Conservation (phyloP, 2,888 invertebrate species). For the Conomelus anceps region DNA sequence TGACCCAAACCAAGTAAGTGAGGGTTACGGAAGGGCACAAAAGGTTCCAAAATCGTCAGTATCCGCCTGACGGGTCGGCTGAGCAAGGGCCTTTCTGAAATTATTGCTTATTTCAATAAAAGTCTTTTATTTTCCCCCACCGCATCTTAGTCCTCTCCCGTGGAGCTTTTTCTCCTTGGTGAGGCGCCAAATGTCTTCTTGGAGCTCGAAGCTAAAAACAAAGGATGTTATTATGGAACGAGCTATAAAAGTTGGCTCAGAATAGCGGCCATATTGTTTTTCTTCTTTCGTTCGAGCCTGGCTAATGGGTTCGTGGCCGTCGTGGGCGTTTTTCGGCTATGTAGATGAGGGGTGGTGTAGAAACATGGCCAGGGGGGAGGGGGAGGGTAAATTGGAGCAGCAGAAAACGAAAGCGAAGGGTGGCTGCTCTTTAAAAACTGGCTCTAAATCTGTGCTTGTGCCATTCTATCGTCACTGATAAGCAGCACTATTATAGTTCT, state of each 20-base stretch:
- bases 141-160: not conserved
- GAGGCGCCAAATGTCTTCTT: slow-evolving; percentile 7
- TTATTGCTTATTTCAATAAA: slow-evolving; percentile 10
- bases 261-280: slow-evolving; percentile 24
- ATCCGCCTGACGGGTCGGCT: not conserved
- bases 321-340: slow-evolving; percentile 1
- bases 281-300: slow-evolving; percentile 17
- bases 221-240: slow-evolving; percentile 19
- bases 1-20: not conserved
- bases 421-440: not conserved
- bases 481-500: not conserved
- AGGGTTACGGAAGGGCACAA: not conserved
- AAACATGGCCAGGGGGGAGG: not conserved
- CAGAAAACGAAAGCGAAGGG: not conserved
- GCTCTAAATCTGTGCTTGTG: not conserved
- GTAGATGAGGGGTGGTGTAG: not conserved
- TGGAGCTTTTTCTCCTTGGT: not conserved
- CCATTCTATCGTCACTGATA: not conserved
- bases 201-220: slow-evolving; percentile 14
- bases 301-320: not conserved
- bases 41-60: not conserved
- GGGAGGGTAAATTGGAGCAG: not conserved
- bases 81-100: not conserved
- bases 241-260: slow-evolving; percentile 21
- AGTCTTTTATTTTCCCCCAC: not conserved